Evolutionary conservation across 2,888 invertebrate genomes (phyloP).

Genomic region (Plagiodera versicolora): DNA sequence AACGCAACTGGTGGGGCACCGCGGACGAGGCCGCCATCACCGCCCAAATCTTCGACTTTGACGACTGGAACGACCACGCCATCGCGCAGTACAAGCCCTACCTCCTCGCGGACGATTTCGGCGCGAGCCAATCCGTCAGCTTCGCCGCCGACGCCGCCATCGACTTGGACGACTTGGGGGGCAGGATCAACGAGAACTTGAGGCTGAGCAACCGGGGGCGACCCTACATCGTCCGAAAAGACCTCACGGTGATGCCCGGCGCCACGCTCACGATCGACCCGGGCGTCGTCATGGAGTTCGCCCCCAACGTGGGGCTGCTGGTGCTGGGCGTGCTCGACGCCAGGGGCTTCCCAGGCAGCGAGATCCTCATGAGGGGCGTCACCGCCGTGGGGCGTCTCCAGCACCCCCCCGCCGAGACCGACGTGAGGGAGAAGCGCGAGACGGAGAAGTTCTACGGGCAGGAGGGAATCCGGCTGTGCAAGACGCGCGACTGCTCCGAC

Average conservation of each 20-base stretch:
- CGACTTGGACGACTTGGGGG: slow-evolving; percentile 73
- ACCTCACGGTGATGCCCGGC: slow-evolving; percentile 96
- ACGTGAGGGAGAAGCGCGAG: slow-evolving; percentile 38
- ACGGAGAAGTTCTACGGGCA: slow-evolving; percentile 56
- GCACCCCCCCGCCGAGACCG: slow-evolving; percentile 44
- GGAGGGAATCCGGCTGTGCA: slow-evolving; percentile 77
- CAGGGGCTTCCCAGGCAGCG: slow-evolving; percentile 72
- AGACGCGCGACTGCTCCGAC: slow-evolving; percentile 71
- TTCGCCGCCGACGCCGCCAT: slow-evolving; percentile 60
- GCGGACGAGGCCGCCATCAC: slow-evolving; percentile 72
- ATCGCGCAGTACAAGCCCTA: slow-evolving; percentile 89
- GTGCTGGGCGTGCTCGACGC: slow-evolving; percentile 90
- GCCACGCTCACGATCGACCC: slow-evolving; percentile 83
- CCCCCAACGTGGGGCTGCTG: slow-evolving; percentile 92
- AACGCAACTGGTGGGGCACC: slow-evolving; percentile 97
- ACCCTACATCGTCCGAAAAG: slow-evolving; percentile 82
- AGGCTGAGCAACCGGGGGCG: slow-evolving; percentile 60
- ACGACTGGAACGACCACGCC: slow-evolving; percentile 99
- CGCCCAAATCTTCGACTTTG: slow-evolving; percentile 92
- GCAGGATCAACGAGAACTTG: slow-evolving; percentile 70
- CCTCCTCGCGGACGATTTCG: slow-evolving; percentile 74
- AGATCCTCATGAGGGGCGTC: slow-evolving; percentile 77
- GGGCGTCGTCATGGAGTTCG: slow-evolving; percentile 90
- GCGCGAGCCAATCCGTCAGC: slow-evolving; percentile 74
- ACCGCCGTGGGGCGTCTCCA: slow-evolving; percentile 47